Percentiles rank a stretch among this genome's conserved stretches.
phyloP scores from a whole-genome alignment of 53 echinoderm and acorn worm species.

The Paracentrotus lividus region DNA sequence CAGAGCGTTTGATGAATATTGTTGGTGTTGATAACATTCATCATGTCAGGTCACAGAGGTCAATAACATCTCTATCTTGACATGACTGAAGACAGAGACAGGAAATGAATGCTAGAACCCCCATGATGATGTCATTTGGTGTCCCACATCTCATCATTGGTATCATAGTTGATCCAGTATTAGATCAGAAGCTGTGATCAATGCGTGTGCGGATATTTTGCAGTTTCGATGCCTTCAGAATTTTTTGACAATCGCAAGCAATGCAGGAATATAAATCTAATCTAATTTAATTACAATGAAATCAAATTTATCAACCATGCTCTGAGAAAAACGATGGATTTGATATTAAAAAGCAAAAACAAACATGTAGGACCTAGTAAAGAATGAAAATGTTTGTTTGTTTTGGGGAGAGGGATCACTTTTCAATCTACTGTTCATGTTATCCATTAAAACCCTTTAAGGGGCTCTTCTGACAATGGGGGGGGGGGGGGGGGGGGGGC shows the following conservation, averaged over 20 bases:
- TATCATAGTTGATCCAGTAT: not conserved
- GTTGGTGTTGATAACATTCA: not conserved
- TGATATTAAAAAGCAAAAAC: too few species aligned
- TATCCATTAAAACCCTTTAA: too few species aligned
- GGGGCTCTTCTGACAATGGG: too few species aligned
- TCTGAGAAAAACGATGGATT: too few species aligned
- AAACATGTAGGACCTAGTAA: too few species aligned
- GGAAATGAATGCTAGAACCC: constrained; percentile 27
- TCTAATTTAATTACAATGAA: too few species aligned
- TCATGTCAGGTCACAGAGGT: not conserved
- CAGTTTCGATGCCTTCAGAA: not conserved
- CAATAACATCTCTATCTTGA: not conserved
- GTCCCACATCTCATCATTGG: not conserved
- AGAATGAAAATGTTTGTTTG: too few species aligned
- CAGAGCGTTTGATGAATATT: not conserved
- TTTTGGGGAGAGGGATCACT: too few species aligned
- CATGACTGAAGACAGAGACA: not conserved
- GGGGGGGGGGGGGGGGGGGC: too few species aligned
- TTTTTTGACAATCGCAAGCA: not conserved
- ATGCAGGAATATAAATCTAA: not conserved
- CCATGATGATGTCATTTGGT: not conserved
- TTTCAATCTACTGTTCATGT: too few species aligned
- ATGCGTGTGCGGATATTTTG: not conserved
- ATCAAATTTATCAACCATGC: too few species aligned
- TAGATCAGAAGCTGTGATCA: constrained; percentile 6